Conservation (phyloP, 2,888 invertebrate genomes). For the Kuschelorhynchus macadamiae region DNA sequence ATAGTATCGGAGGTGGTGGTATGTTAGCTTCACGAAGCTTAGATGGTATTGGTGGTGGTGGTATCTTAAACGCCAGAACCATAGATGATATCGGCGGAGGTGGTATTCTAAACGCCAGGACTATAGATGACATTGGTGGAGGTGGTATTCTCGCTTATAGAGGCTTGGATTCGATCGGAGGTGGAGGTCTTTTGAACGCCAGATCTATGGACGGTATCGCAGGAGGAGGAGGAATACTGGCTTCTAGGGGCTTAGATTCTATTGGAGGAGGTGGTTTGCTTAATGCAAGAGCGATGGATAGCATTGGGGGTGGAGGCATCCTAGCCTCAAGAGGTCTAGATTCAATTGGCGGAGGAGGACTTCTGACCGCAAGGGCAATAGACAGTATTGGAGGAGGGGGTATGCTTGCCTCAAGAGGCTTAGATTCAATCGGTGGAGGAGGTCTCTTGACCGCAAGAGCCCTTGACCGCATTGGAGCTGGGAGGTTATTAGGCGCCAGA, state of each 20-base stretch:
- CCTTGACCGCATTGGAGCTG: constrained; percentile 39
- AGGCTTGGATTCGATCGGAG: constrained; percentile 37
- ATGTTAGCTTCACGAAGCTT: constrained; percentile 8
- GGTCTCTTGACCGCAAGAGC: constrained; percentile 7
- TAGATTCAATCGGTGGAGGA: constrained; percentile 28
- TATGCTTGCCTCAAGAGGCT: background rate
- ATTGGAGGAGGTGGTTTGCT: constrained; percentile 36
- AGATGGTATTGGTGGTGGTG: constrained; percentile 23
- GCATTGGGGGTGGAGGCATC: constrained; percentile 15
- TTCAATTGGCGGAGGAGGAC: constrained; percentile 18
- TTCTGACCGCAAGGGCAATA: constrained; percentile 6
- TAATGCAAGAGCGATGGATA: constrained; percentile 7
- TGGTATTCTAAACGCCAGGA: constrained; percentile 12
- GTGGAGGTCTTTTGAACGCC: constrained; percentile 6
- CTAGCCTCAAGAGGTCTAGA: constrained; percentile 16
- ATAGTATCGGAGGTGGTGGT: constrained; percentile 33
- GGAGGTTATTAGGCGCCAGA: constrained; percentile 23
- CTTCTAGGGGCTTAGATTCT: constrained; percentile 7
- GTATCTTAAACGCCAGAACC: constrained; percentile 1
- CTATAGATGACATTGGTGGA: constrained; percentile 30
- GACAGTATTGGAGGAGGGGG: constrained; percentile 37
- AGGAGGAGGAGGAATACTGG: constrained; percentile 2
- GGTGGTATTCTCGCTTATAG: constrained; percentile 20
- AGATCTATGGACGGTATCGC: constrained; percentile 20
- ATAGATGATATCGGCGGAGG: constrained; percentile 39